Percentiles rank a stretch among this genome's conserved stretches.
These are phyloP conservation scores for Telmatherina bonti DNA, from an alignment of 2,797 vertebrate genomes.

Conservation along the genomic window DNA sequence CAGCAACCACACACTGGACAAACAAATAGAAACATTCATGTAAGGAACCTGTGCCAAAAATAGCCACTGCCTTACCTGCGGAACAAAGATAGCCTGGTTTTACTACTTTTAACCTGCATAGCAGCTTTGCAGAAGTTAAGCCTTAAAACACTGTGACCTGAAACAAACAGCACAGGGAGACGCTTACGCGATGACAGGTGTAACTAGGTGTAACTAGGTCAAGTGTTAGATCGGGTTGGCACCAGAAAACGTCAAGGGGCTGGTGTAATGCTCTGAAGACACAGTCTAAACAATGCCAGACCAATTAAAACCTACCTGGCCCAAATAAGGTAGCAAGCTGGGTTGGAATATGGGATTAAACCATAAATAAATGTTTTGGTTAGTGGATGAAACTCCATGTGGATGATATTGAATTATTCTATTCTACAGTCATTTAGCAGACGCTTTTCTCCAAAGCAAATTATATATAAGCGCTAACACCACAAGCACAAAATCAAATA, in stretches of 20 bases:
- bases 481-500: too few relatives aligned
- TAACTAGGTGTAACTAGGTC: slow-evolving; percentile 33
- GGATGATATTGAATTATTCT: too few relatives aligned
- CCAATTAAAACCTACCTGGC: background rate
- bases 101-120: slow-evolving; percentile 56
- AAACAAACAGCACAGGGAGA: slow-evolving; percentile 26
- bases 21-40: background rate
- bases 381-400: background rate
- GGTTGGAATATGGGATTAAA: background rate
- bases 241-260: background rate
- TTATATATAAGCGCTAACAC: too few relatives aligned
- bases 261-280: slow-evolving; percentile 6
- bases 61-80: background rate
- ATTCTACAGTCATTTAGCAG: too few relatives aligned
- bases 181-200: slow-evolving; percentile 36
- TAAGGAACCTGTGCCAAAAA: background rate
- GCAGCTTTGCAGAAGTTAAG: slow-evolving; percentile 61
- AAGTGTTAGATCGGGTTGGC: background rate
- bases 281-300: background rate
- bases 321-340: background rate
- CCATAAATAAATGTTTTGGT: background rate
- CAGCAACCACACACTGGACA: background rate
- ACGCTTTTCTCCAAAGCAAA: too few relatives aligned
- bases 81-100: slow-evolving; percentile 32
- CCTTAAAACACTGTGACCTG: slow-evolving; percentile 25